Conservation (phyloP, 2,888 invertebrate genomes). For the Tiliacea citrago region DNA sequence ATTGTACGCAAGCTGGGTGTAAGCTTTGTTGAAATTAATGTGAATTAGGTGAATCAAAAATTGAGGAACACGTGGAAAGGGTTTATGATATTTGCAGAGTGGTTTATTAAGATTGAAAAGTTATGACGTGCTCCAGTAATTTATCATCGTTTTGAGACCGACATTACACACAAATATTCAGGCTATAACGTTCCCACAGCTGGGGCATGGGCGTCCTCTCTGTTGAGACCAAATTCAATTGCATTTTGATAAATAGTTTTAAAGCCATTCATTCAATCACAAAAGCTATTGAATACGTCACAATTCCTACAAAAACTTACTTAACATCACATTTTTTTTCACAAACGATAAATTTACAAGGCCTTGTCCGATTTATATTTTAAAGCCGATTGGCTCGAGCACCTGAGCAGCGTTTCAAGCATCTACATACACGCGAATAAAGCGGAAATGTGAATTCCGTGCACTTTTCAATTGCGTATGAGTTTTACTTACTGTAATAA, state of each 20-base stretch:
- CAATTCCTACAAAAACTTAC: not conserved
- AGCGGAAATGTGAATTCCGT: slow-evolving; percentile 56
- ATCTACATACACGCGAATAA: slow-evolving; percentile 54
- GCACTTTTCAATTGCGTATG: slow-evolving; percentile 21
- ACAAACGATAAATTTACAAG: not conserved
- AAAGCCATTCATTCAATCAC: not conserved
- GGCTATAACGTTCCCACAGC: not conserved
- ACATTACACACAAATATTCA: not conserved
- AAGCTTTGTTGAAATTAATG: slow-evolving; percentile 20
- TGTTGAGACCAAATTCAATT: not conserved
- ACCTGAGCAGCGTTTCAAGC: slow-evolving; percentile 48
- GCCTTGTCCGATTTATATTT: slow-evolving; percentile 38
- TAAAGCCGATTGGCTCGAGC: slow-evolving; percentile 45
- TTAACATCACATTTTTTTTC: not conserved
- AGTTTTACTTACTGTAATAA: slow-evolving; percentile 39
- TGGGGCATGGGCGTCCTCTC: no score
- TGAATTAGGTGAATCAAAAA: slow-evolving; percentile 4
- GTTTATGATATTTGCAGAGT: not conserved
- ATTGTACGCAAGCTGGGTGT: slow-evolving; percentile 3
- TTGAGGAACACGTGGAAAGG: not conserved
- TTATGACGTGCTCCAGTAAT: not conserved
- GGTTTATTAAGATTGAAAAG: not conserved
- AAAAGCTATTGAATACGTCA: not conserved
- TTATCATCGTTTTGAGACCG: not conserved
- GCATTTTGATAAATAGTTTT: no score